A percentile compares a stretch with the other conserved stretches of the same genome.
Conservation (phyloP, 2,888 invertebrate species). For the Gortyna flavago region DNA sequence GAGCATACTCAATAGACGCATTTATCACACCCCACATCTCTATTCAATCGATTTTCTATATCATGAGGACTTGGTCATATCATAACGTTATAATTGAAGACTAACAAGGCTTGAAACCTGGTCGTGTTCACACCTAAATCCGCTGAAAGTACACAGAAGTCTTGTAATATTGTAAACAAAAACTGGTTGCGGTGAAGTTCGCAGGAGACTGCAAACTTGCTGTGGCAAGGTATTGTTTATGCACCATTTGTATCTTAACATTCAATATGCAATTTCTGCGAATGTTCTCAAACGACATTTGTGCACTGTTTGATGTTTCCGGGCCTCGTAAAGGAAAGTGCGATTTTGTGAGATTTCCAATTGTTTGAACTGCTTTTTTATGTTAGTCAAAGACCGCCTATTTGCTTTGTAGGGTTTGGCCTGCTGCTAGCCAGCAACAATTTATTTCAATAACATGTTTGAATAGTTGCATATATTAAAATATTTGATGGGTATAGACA, state of each 20-base stretch:
- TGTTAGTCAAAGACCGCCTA: neutral
- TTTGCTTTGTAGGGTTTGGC: neutral
- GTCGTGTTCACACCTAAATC: slow-evolving; percentile 28
- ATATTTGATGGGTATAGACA: neutral
- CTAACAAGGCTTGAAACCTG: slow-evolving; percentile 18
- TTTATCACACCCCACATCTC: neutral
- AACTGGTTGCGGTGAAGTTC: slow-evolving; percentile 48
- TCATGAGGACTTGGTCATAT: neutral
- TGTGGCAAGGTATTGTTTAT: slow-evolving; percentile 54
- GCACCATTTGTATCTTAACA: slow-evolving; percentile 56
- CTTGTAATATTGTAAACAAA: slow-evolving; percentile 45
- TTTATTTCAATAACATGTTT: neutral
- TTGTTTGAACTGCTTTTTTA: slow-evolving; percentile 19
- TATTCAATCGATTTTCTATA: neutral
- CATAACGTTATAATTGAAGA: slow-evolving; percentile 10
- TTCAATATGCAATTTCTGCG: slow-evolving; percentile 60
- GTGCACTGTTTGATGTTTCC: slow-evolving; percentile 54
- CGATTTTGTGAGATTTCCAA: slow-evolving; percentile 28
- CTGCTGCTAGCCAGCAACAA: neutral
- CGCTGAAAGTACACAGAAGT: slow-evolving; percentile 44
- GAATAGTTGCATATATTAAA: neutral
- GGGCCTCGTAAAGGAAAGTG: slow-evolving; percentile 33
- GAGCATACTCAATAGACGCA: neutral
- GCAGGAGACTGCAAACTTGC: slow-evolving; percentile 31
- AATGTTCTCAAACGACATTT: slow-evolving; percentile 53